These are phyloP conservation scores for Phasianus colchicus DNA, from an alignment of 2,113 vertebrate genomes.

Conservation along the genomic window DNA sequence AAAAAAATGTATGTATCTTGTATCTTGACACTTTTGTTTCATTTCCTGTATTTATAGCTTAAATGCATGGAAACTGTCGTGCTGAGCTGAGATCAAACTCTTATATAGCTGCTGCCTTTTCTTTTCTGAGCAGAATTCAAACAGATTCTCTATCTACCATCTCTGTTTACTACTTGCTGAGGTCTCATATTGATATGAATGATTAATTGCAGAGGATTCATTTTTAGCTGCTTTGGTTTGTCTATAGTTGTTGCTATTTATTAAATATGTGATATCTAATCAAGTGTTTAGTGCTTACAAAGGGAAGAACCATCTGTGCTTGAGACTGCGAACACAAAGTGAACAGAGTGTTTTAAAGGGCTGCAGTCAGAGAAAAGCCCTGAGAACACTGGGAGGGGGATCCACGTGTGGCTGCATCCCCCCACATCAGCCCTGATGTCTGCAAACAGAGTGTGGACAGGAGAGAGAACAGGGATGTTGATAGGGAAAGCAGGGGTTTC, in stretches of 20 bases:
- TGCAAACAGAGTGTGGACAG: not conserved
- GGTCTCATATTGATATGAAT: not conserved
- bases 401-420: not conserved
- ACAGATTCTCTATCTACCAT: not conserved
- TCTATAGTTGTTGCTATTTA: slow-evolving; percentile 47
- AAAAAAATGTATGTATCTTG: not conserved
- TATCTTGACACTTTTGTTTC: not conserved
- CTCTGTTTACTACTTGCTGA: not conserved
- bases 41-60: not conserved
- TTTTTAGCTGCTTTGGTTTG: slow-evolving; percentile 43
- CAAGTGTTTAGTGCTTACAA: slow-evolving; percentile 32
- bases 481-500: not conserved
- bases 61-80: not conserved
- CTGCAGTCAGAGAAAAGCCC: not conserved
- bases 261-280: slow-evolving; percentile 50
- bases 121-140: not conserved
- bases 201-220: slow-evolving; percentile 28
- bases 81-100: not conserved
- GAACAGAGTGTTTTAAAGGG: not conserved
- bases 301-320: slow-evolving; percentile 26
- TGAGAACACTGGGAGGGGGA: not conserved
- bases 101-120: not conserved
- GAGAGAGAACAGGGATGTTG: not conserved
- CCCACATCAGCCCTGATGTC: not conserved
- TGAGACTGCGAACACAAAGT: slow-evolving; percentile 5